These are phyloP conservation scores for Microchirus variegatus DNA, from an alignment of 2,797 vertebrate species.

Conservation along the genomic window DNA sequence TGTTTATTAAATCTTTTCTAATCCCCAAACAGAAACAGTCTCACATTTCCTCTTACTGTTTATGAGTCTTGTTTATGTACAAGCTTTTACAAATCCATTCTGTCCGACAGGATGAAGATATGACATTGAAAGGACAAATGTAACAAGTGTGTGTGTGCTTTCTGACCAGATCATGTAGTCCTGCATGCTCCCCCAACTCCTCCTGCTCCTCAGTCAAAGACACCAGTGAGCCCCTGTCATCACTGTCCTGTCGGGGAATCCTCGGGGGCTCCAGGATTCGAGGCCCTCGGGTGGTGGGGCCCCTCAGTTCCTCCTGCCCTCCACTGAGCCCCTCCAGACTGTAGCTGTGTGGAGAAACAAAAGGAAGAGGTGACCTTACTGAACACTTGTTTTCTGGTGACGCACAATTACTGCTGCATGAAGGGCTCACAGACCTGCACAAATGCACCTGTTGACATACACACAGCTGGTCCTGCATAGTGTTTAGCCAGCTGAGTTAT, in stretches of 20 bases:
- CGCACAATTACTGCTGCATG: constrained; percentile 8
- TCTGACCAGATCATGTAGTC: constrained; percentile 83
- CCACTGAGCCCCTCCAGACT: constrained; percentile 93
- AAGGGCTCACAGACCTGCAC: constrained; percentile 6
- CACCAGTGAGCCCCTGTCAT: constrained; percentile 86
- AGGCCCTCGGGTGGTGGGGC: constrained; percentile 66
- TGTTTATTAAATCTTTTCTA: constrained; percentile 53
- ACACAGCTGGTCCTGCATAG: constrained; percentile 43
- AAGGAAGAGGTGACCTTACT: constrained; percentile 30
- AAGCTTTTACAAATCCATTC: constrained; percentile 35
- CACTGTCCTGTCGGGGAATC: constrained; percentile 73
- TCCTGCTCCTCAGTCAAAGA: constrained; percentile 89
- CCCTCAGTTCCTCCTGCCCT: constrained; percentile 76
- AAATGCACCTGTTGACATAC: constrained; percentile 35
- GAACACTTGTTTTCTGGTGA: constrained; percentile 9
- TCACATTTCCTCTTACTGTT: constrained; percentile 35
- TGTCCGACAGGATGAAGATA: constrained; percentile 21
- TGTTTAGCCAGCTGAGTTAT: constrained; percentile 73
- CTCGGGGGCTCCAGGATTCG: constrained; percentile 74
- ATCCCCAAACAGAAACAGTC: constrained; percentile 48
- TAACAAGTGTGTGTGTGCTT: background rate
- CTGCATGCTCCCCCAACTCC: constrained; percentile 79
- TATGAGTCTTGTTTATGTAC: constrained; percentile 38
- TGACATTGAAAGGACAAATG: constrained; percentile 24
- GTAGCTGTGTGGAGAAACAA: constrained; percentile 85